Percentiles rank a stretch among this genome's conserved stretches.
These are phyloP conservation scores for Calephelis virginiensis DNA, from an alignment of 1,140 invertebrate genomes.

Conservation along the genomic window DNA sequence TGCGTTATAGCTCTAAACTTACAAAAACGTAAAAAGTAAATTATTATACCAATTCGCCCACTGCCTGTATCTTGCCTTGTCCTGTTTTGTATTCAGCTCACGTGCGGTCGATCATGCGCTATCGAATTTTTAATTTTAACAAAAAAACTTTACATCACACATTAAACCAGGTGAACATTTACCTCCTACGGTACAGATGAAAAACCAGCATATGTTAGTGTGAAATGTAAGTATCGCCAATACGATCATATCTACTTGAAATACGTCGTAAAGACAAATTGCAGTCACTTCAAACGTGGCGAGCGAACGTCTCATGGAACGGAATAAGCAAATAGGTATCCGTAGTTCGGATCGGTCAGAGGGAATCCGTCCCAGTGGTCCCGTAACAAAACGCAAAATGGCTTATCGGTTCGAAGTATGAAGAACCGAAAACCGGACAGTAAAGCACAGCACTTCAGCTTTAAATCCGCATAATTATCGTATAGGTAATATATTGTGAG, in stretches of 20 bases:
- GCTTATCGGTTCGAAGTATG: slow-evolving; percentile 48
- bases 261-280: slow-evolving; percentile 71
- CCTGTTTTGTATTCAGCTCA: slow-evolving; percentile 40
- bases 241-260: slow-evolving; percentile 72
- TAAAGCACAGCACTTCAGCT: slow-evolving; percentile 63
- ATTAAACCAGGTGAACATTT: slow-evolving; percentile 60
- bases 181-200: slow-evolving; percentile 53
- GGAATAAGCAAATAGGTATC: slow-evolving; percentile 59
- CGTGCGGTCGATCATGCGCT: slow-evolving; percentile 50
- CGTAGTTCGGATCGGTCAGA: slow-evolving; percentile 28
- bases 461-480: slow-evolving; percentile 77
- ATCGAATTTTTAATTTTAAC: slow-evolving; percentile 66
- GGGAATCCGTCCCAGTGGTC: slow-evolving; percentile 45
- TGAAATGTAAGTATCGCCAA: slow-evolving; percentile 58
- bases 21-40: neutral
- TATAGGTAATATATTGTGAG: slow-evolving; percentile 69
- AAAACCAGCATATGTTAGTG: slow-evolving; percentile 55
- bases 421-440: slow-evolving; percentile 62
- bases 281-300: slow-evolving; percentile 66
- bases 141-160: slow-evolving; percentile 53
- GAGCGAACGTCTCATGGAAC: slow-evolving; percentile 45
- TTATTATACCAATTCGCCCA: slow-evolving; percentile 20
- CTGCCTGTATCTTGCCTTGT: neutral
- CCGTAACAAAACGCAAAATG: slow-evolving; percentile 56
- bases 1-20: neutral